Conservation (phyloP, 2,888 invertebrate genomes). For the Stenolophus ochropezus region DNA sequence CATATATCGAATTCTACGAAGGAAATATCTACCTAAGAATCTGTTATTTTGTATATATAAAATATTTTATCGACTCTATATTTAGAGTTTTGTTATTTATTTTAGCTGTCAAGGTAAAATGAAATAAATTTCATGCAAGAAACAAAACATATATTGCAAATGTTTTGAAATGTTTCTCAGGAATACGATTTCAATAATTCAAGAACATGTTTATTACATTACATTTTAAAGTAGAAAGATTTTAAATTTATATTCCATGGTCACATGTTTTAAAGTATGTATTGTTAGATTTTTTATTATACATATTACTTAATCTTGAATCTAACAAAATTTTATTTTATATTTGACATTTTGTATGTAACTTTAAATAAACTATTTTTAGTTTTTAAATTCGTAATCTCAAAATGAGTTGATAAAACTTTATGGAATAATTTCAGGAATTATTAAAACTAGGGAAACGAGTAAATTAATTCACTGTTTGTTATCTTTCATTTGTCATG, state of each 20-base stretch:
- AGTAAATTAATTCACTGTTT: neutral
- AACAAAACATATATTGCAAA: neutral
- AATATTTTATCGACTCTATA: neutral
- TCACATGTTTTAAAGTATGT: too few species aligned
- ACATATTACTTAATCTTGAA: too few species aligned
- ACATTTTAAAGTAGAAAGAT: neutral
- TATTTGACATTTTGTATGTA: too few species aligned
- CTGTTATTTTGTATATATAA: neutral
- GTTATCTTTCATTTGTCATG: constrained; percentile 7
- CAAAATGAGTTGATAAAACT: too few species aligned
- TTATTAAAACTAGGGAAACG: neutral
- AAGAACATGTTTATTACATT: neutral
- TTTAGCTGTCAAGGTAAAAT: neutral
- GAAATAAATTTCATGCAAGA: neutral
- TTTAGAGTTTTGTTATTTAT: neutral
- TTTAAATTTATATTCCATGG: neutral
- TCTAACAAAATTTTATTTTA: too few species aligned
- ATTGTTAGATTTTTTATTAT: too few species aligned
- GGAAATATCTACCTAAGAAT: neutral
- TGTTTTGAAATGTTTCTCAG: neutral
- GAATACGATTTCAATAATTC: neutral
- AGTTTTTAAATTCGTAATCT: too few species aligned
- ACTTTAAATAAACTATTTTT: too few species aligned
- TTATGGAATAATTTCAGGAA: too few species aligned
- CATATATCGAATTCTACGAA: too few species aligned